A percentile compares a stretch with the other conserved stretches of the same genome.
phyloP scores from a whole-genome alignment of 23 tunicate species.

The Styela plicata region DNA sequence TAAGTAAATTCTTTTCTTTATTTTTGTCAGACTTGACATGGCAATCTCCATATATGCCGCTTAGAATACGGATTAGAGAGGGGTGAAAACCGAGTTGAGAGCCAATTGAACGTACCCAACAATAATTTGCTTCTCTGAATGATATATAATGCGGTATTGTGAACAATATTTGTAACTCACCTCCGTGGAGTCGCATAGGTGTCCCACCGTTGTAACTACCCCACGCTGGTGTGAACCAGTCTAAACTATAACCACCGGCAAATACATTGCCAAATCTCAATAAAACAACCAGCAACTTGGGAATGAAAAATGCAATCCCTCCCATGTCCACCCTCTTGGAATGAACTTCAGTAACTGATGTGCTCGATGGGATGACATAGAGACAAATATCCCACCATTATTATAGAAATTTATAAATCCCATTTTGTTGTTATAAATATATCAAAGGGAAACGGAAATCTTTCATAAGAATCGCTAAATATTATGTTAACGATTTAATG shows the following conservation, averaged over 20 bases:
- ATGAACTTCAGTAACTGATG: not conserved
- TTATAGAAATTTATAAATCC: not conserved
- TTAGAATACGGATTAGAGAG: no score
- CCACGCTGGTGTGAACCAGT: not conserved
- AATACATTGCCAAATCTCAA: no score
- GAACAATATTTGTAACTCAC: no score
- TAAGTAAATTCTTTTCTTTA: no score
- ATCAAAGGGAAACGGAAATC: not conserved
- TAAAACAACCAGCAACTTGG: not conserved
- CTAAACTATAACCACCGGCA: not conserved
- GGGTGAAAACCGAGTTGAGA: no score
- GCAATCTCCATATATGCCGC: no score
- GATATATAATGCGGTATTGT: no score
- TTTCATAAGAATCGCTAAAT: not conserved
- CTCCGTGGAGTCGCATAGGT: not conserved
- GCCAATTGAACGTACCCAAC: no score
- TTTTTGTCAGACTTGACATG: no score
- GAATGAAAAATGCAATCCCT: not conserved
- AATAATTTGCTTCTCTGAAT: no score
- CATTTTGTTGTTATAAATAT: not conserved
- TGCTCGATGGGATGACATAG: not conserved
- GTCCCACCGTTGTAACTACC: not conserved
- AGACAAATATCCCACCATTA: not conserved
- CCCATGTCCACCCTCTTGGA: not conserved
- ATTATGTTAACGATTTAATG: not conserved